Evolutionary conservation across 2,113 vertebrate species (phyloP).

Genomic region (Gymnobelideus leadbeateri): DNA sequence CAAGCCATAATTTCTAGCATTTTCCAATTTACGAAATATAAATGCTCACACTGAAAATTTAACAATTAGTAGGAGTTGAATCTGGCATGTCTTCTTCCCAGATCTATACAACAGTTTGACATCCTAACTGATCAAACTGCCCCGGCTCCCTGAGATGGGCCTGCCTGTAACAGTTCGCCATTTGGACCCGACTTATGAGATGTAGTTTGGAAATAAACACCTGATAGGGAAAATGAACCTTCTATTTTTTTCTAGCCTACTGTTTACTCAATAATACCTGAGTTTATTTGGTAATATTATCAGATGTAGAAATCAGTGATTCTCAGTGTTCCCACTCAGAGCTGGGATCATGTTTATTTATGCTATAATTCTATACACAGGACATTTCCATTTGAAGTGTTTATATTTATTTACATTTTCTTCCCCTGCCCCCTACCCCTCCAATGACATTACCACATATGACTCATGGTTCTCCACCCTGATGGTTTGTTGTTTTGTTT

Average conservation of each 20-base stretch:
- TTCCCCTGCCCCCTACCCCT: background rate
- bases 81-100: background rate
- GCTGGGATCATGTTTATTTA: background rate
- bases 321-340: too few species aligned
- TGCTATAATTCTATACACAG: background rate
- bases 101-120: background rate
- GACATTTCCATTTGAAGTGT: background rate
- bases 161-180: background rate
- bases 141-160: background rate
- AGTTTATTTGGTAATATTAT: background rate
- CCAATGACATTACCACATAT: background rate
- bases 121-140: background rate
- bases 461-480: background rate
- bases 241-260: background rate
- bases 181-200: background rate
- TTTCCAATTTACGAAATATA: background rate
- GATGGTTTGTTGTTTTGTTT: background rate
- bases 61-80: background rate
- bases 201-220: background rate
- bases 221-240: background rate
- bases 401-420: too few species aligned
- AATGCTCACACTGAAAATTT: background rate
- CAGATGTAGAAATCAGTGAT: background rate
- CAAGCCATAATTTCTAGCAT: background rate
- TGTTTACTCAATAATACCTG: background rate